phyloP scores from a whole-genome alignment of 2,797 vertebrate species.

The Gastrophryne carolinensis region DNA sequence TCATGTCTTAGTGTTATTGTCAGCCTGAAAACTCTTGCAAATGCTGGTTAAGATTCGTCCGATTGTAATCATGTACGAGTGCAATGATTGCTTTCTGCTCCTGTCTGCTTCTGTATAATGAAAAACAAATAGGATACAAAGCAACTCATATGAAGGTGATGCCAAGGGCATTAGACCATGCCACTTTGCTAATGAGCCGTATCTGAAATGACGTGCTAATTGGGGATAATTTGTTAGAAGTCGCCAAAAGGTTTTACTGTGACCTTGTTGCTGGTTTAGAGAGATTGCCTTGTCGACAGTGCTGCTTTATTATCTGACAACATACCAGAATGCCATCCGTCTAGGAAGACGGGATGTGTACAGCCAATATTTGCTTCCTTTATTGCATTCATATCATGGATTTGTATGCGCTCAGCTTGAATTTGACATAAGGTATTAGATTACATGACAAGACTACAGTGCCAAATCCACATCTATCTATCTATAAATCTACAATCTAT shows the following conservation, averaged over 20 bases:
- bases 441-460: no score
- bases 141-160: constrained; percentile 4
- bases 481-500: no score
- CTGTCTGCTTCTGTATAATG: not conserved
- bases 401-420: no score
- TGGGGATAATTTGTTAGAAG: not conserved
- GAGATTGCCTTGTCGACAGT: no score
- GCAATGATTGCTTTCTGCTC: not conserved
- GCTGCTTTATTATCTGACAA: no score
- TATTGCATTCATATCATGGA: no score
- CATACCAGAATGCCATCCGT: no score
- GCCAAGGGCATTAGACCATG: constrained; percentile 7
- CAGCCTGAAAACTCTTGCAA: not conserved
- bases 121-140: constrained; percentile 2
- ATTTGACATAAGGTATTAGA: no score
- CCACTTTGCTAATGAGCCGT: not conserved
- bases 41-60: not conserved
- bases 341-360: no score
- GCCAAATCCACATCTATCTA: no score
- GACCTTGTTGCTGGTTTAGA: constrained; percentile 39
- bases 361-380: no score
- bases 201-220: not conserved
- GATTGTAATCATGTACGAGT: not conserved
- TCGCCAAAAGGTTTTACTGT: not conserved
- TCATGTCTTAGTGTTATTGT: not conserved